Base-by-base conservation (phyloP, 2,888 invertebrate species). In the Drosophila paucipuncta region DNA sequence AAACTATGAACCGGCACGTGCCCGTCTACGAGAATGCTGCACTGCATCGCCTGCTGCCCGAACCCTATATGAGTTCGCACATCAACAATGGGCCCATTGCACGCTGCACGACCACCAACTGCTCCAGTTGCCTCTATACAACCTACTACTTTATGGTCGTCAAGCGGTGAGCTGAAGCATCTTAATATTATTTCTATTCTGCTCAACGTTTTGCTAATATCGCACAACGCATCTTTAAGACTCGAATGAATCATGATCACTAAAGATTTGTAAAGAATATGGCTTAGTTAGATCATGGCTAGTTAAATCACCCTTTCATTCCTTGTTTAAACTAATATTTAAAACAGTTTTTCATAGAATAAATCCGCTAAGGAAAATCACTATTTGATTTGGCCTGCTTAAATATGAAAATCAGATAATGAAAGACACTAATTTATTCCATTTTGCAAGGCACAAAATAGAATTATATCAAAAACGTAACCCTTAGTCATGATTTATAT, bases 111-210 rank as follows among this genome's bases (percentile, higher is more conserved):
- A 77, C 85, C 25, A 82, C 82, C 70, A 89, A 85, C 65, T 93
- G 93, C 60, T 88, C 91, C 31, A 86, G 91, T 59, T 90, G 90
- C 22, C 69, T 93, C 50, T 93, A 92, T 73, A 92, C 93, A 16
- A 86, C 92, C 16, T 93, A 92, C 74, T 93, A 93, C 81, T 92
- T 93, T 73, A 90, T 92, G 91, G 87, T 92, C 18, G 92, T 93
- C 31, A 93, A 93, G 66, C 91, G 93, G 93, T 93, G 65, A 78
- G 90, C 67, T 13, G 9, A 25, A 25, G 2, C 1, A 16, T 25
- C 7, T 9, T 16, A 4, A 47, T 9, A 25, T 25, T 47, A 16
- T 25, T 16, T 16, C 16, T 13, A 22, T 4, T 41, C 41, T 1
- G 41, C 13, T 2, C 13, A 7, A 39, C 39, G n/a, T n/a, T n/a